Evolutionary conservation across 2,888 invertebrate genomes (phyloP).

Genomic region (Palloptera scutellata): DNA sequence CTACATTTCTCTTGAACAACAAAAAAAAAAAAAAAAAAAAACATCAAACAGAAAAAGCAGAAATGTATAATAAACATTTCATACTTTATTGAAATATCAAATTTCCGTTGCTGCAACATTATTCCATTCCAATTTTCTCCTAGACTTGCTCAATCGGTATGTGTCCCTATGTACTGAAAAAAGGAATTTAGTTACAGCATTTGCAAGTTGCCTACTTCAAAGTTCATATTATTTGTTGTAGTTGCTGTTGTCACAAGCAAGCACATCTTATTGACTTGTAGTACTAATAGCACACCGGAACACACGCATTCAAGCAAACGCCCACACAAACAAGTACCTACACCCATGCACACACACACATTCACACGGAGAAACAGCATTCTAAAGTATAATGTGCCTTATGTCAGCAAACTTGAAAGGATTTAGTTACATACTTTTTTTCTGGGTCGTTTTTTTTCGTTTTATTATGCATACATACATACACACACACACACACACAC

Average conservation of each 20-base stretch:
- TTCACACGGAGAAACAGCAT: not conserved
- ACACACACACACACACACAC: not conserved
- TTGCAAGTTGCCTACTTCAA: not conserved
- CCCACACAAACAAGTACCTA: not conserved
- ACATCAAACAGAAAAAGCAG: too few species aligned
- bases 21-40: too few species aligned
- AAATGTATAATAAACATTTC: conserved; percentile 13
- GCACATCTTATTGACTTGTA: not conserved
- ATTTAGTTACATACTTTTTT: conserved; percentile 1
- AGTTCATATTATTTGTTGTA: not conserved
- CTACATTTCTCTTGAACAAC: not conserved
- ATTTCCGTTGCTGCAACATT: conserved; percentile 13
- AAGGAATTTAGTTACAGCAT: conserved; percentile 7
- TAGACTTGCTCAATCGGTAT: too few species aligned
- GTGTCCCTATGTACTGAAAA: not conserved
- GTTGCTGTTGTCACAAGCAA: too few species aligned
- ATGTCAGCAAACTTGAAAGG: conserved; percentile 25
- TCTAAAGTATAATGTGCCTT: conserved; percentile 1
- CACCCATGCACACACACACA: not conserved
- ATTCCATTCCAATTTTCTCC: too few species aligned
- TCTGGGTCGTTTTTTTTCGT: too few species aligned
- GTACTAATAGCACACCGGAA: too few species aligned
- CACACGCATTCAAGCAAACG: not conserved
- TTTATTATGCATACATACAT: not conserved
- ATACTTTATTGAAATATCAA: conserved; percentile 25